Conservation (phyloP, 1,140 invertebrate genomes). For the Laupala kohalensis region DNA sequence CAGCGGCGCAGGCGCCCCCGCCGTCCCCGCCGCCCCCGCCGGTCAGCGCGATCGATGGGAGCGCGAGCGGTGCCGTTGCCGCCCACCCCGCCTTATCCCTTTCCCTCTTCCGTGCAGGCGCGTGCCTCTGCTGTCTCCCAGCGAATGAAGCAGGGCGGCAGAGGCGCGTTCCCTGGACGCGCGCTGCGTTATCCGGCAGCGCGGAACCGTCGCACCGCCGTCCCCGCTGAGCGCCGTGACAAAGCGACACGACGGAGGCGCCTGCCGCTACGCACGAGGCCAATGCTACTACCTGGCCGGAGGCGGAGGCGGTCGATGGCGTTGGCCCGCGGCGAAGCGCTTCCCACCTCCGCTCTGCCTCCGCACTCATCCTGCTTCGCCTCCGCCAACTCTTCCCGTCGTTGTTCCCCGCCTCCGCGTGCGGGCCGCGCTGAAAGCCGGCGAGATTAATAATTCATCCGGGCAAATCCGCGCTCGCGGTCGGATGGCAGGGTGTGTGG, state of each 20-base stretch:
- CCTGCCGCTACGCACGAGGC: no score
- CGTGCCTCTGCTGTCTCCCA: background rate
- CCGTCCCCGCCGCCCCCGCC: no score
- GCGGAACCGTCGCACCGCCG: no score
- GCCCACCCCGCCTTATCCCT: no score
- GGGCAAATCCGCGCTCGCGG: background rate
- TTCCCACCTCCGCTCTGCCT: no score
- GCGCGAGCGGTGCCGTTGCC: no score
- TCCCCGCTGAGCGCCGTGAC: background rate
- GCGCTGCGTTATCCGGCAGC: no score
- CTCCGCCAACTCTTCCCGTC: background rate
- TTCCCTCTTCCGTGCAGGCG: no score
- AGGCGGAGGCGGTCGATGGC: background rate
- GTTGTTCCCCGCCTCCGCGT: background rate
- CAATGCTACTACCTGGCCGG: background rate
- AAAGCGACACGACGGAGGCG: background rate
- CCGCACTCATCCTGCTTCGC: background rate
- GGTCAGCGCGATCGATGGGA: background rate
- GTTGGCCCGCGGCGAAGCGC: no score
- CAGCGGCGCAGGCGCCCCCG: background rate
- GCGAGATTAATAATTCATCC: background rate
- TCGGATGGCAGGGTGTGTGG: no score
- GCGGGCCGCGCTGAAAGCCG: background rate
- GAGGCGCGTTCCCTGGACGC: background rate
- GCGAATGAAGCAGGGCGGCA: background rate